A percentile compares a stretch with the other conserved stretches of the same genome.
Evolutionary conservation across 2,797 vertebrate genomes (phyloP).

Genomic region (Ctenochaetus hawaiiensis): DNA sequence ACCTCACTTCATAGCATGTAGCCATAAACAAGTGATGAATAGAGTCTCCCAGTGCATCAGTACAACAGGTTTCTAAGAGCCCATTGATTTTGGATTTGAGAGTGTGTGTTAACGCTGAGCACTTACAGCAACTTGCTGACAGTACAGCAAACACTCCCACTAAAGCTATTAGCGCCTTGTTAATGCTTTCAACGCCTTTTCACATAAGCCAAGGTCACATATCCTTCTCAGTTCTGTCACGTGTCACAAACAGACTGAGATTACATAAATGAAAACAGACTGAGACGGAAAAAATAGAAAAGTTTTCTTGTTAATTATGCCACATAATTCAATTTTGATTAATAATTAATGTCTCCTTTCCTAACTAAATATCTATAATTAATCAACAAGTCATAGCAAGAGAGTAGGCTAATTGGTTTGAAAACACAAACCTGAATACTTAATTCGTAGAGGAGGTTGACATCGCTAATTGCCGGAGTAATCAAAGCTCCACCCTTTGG

Average conservation of each 20-base stretch:
- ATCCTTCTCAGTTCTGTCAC: slow-evolving; percentile 57
- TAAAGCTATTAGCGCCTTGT: slow-evolving; percentile 77
- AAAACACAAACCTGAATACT: slow-evolving; percentile 98
- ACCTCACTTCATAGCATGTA: slow-evolving; percentile 85
- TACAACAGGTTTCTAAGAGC: slow-evolving; percentile 88
- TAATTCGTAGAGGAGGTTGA: slow-evolving; percentile 96
- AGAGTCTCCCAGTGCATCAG: slow-evolving; percentile 93
- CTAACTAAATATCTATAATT: slow-evolving; percentile 99
- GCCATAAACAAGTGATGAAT: slow-evolving; percentile 96
- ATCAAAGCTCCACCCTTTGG: slow-evolving; percentile 95
- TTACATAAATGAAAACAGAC: slow-evolving; percentile 68
- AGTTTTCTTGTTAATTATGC: slow-evolving; percentile 93
- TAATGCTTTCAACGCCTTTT: slow-evolving; percentile 76
- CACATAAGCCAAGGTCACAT: slow-evolving; percentile 77
- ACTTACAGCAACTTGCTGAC: slow-evolving; percentile 80
- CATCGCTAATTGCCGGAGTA: slow-evolving; percentile 98
- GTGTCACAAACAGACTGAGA: slow-evolving; percentile 70
- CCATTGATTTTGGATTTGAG: slow-evolving; percentile 82
- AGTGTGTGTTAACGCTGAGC: slow-evolving; percentile 70
- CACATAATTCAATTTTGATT: slow-evolving; percentile 98
- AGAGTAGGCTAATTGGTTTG: slow-evolving; percentile 97
- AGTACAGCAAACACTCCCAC: slow-evolving; percentile 73
- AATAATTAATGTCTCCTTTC: slow-evolving; percentile 99
- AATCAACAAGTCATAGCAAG: slow-evolving; percentile 98
- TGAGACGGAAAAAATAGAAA: slow-evolving; percentile 72